Evolutionary conservation across 2,113 vertebrate species (phyloP), one percentile per base, ranked within the genome.

Genomic region (Strix aluco): DNA sequence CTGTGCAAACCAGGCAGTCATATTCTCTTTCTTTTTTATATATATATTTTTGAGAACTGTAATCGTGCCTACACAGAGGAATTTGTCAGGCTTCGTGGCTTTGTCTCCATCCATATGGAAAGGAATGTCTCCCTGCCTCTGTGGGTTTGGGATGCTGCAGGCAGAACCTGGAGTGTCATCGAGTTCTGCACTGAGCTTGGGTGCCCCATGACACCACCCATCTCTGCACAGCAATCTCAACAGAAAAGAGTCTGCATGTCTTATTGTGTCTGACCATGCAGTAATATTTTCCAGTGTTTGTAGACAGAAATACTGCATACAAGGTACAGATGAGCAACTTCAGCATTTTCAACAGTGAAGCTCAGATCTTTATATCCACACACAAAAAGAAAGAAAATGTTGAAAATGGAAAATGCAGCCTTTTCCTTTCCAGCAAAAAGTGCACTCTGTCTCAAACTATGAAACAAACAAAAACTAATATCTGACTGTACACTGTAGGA

Each of bases 311-410:
- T 26, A 15, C 38, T 67, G 65, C 38, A 10, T 11, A 16, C 18
- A 9, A 38, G 22, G 52, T 29, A 82, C 38, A 88, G 66, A 32
- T 34, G 25, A 85, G 16, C 26, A 59, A 17, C n/a, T 46, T 30
- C 2, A 6, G 14, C 25, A 25, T 59, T 82, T 71, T 52, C 57
- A 63, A 7, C 8, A 15, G 65, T 49, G 21, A 73, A 47, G 30
- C 19, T 85, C 73, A 72, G 40, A 29, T 42, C 38, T 49, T 42
- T 59, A 55, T 34, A 70, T 6, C 17, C 44, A 40, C 44, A 34
- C 6, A 57, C 0, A 2, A 4, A 38, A 51, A 66, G 32, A 36
- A 32, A 22, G 7, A 38, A 74, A 82, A 52, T 9, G 2, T 3
- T 63, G 71, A 32, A 89, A 90, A 75, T 40, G 29, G 6, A 27